Evolutionary conservation across 1,140 invertebrate species (phyloP).

Genomic region (Drosophila chauvacae): DNA sequence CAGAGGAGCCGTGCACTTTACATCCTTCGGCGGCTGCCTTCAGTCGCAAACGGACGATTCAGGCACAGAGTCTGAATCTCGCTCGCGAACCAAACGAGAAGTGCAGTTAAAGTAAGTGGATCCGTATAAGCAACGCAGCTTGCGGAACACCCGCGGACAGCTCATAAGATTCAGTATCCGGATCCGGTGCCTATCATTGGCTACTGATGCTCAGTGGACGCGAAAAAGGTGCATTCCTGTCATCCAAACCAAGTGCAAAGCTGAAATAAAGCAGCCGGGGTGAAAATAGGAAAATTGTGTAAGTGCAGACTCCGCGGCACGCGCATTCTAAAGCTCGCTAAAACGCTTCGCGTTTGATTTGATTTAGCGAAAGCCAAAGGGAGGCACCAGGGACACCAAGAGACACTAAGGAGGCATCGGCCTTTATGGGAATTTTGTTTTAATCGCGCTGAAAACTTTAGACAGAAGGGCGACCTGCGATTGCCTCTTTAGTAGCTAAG

Average conservation of each 20-base stretch:
- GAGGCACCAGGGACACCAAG: not conserved
- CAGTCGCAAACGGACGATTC: slow-evolving; percentile 76
- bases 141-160: not conserved
- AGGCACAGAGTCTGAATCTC: slow-evolving; percentile 54
- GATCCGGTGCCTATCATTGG: not conserved
- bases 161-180: too few relatives aligned
- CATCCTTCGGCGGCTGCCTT: slow-evolving; percentile 35
- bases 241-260: not conserved
- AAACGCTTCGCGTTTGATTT: not conserved
- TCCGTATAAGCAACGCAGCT: slow-evolving; percentile 4
- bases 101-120: slow-evolving; percentile 2
- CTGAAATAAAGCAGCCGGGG: not conserved
- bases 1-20: slow-evolving; percentile 59
- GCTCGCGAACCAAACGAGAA: not conserved
- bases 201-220: not conserved
- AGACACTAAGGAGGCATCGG: not conserved
- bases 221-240: not conserved
- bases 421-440: not conserved
- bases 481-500: not conserved
- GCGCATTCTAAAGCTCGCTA: not conserved
- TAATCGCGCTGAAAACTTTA: not conserved
- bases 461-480: not conserved
- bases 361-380: not conserved
- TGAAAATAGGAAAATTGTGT: not conserved
- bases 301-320: not conserved